Evolutionary conservation across 2,797 vertebrate species (phyloP).

Genomic region (Vespertilio murinus): DNA sequence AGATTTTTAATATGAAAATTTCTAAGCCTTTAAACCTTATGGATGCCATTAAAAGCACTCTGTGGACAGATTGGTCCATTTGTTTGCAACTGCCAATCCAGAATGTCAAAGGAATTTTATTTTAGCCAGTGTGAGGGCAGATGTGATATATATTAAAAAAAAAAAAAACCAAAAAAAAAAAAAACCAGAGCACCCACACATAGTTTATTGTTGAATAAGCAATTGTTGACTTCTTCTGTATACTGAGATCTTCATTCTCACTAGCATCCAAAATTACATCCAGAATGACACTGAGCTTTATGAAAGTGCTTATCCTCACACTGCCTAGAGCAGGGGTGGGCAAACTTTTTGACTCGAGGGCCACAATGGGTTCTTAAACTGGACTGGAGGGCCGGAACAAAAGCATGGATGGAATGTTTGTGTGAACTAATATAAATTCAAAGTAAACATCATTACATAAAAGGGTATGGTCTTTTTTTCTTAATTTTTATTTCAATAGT

Average conservation of each 20-base stretch:
- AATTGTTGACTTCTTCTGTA: background rate
- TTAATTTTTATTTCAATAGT: no score
- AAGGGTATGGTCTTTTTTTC: no score
- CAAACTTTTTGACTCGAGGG: no score
- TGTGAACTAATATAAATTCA: no score
- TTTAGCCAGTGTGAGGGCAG: background rate
- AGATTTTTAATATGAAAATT: slow-evolving; percentile 40
- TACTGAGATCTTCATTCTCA: background rate
- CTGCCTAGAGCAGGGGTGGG: no score
- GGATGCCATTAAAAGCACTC: background rate
- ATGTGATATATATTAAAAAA: background rate
- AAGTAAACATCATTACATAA: no score
- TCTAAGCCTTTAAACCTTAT: background rate
- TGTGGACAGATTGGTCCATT: background rate
- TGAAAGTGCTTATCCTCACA: background rate
- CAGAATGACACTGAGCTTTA: background rate
- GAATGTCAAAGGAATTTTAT: background rate
- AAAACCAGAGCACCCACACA: background rate
- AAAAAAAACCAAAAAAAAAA: slow-evolving; percentile 44
- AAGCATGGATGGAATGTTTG: no score
- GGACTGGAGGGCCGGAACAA: no score
- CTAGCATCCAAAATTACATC: background rate
- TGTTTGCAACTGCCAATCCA: slow-evolving; percentile 4
- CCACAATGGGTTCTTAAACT: no score
- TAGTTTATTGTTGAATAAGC: background rate